These are phyloP conservation scores for Drosophila nigromelanica DNA, from an alignment of 1,140 invertebrate genomes.

Conservation along the genomic window DNA sequence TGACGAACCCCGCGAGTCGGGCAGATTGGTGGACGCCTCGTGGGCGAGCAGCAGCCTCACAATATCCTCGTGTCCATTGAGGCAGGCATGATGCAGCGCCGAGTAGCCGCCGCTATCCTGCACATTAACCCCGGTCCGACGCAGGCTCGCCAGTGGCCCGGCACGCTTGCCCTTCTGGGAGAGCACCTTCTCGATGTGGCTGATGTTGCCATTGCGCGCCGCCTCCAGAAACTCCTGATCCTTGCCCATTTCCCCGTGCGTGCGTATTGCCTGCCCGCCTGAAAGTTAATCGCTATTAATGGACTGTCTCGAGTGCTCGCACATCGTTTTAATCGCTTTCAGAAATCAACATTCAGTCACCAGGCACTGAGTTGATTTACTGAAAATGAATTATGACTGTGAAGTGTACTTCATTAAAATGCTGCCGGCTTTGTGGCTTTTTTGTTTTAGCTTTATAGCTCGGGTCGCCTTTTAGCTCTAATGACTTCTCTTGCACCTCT, in stretches of 20 bases:
- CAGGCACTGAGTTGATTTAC: slow-evolving; percentile 58
- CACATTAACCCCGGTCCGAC: slow-evolving; percentile 95
- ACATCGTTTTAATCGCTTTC: slow-evolving; percentile 52
- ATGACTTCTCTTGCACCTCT: slow-evolving; percentile 67
- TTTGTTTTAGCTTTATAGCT: slow-evolving; percentile 21
- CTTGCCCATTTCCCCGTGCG: slow-evolving; percentile 91
- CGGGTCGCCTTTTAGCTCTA: slow-evolving; percentile 65
- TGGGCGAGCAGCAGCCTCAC: slow-evolving; percentile 93
- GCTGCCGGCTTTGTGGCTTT: slow-evolving; percentile 66
- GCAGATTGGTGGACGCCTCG: slow-evolving; percentile 95
- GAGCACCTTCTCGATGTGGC: slow-evolving; percentile 95
- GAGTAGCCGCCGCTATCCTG: slow-evolving; percentile 97
- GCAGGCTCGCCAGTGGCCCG: slow-evolving; percentile 95
- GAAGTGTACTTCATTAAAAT: slow-evolving; percentile 78
- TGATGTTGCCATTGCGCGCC: slow-evolving; percentile 94
- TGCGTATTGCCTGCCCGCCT: neutral
- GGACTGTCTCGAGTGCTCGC: slow-evolving; percentile 18
- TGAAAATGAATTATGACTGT: slow-evolving; percentile 76
- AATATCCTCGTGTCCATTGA: slow-evolving; percentile 97
- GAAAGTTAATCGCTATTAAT: slow-evolving; percentile 45
- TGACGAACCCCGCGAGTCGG: slow-evolving; percentile 93
- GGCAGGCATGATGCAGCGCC: slow-evolving; percentile 95
- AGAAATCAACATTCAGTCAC: slow-evolving; percentile 17
- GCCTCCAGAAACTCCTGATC: slow-evolving; percentile 98
- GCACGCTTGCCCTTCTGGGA: slow-evolving; percentile 94